Evolutionary conservation across 2,797 vertebrate species (phyloP), one percentile per base, ranked within the genome.

Genomic region (Alca torda): DNA sequence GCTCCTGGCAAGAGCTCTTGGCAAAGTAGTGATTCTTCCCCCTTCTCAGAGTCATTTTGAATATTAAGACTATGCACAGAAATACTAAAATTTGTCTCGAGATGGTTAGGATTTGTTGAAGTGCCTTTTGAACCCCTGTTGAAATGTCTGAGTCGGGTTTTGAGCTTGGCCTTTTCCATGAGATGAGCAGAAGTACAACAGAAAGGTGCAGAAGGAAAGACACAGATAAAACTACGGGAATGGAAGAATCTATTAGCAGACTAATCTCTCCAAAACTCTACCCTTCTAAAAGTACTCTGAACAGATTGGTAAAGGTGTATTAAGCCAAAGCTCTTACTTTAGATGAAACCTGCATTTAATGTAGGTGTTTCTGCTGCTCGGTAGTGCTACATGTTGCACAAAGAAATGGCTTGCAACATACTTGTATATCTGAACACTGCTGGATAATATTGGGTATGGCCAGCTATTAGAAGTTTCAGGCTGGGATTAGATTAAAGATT

Each of bases 1-100:
- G 41, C 53, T 90, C 48, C 81, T 92, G 81, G 81, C 78, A 89
- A 77, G 48, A 82, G 13, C 18, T 89, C 81, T 68, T 94, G 68
- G 67, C 68, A 83, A 74, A 93, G 13, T 4, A 80, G 12, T 20
- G 43, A 87, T 67, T 8, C 45, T 82, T 84, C 8, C 12, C 25
- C 15, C 25, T 48, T 30, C 12, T 7, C 48, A 64, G 16, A 89
- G 26, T 3, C 13, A 70, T 63, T 87, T 73, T 60, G 56, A 84
- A 64, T 53, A 74, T 46, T 87, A 76, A 84, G 35, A 77, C 46
- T 59, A 43, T 3, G 3, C 35, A 76, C 21, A 69, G 33, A 82
- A 90, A 84, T n/a, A 60, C 4, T 21, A 68, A 68, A 50, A 57
- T 26, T 45, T 57, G 3, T 37, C 30, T 39, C 17, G 2, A 60